Conservation (phyloP, 2,113 vertebrate species). For the Phyllopteryx taeniolatus region DNA sequence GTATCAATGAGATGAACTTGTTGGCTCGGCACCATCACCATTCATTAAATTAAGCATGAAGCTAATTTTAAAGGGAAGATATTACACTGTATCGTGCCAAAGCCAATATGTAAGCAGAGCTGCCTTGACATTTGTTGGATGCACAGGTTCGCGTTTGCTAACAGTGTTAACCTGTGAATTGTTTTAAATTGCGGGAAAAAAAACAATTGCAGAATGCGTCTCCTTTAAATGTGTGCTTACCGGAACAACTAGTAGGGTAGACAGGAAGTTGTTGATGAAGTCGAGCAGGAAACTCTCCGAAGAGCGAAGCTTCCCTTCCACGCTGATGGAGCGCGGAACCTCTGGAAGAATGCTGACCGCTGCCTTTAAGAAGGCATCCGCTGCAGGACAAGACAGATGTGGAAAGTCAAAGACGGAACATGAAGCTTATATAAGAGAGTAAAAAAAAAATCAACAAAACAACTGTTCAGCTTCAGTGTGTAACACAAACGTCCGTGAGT, state of each 20-base stretch:
- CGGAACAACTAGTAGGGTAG: constrained; percentile 87
- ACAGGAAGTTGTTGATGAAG: constrained; percentile 92
- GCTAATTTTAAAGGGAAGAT: no score
- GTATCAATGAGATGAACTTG: background rate
- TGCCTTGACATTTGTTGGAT: no score
- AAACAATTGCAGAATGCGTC: background rate
- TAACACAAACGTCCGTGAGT: background rate
- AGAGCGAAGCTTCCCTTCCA: constrained; percentile 89
- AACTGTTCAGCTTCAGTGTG: no score
- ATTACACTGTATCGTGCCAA: background rate
- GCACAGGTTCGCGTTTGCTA: no score
- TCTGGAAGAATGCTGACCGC: constrained; percentile 88
- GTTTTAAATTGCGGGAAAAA: background rate
- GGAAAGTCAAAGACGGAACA: background rate
- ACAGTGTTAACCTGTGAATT: background rate
- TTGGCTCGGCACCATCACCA: background rate
- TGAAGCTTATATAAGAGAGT: background rate
- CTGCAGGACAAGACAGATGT: constrained; percentile 63
- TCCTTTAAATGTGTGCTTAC: constrained; percentile 60
- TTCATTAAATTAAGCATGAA: no score
- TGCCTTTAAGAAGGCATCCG: constrained; percentile 94
- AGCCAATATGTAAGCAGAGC: background rate
- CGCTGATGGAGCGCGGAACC: constrained; percentile 86
- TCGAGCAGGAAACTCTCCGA: constrained; percentile 89
- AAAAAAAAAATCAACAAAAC: background rate